A percentile compares a stretch with the other conserved stretches of the same genome.
phyloP scores from a whole-genome alignment of 1,140 invertebrate species.

The Atta colombica region DNA sequence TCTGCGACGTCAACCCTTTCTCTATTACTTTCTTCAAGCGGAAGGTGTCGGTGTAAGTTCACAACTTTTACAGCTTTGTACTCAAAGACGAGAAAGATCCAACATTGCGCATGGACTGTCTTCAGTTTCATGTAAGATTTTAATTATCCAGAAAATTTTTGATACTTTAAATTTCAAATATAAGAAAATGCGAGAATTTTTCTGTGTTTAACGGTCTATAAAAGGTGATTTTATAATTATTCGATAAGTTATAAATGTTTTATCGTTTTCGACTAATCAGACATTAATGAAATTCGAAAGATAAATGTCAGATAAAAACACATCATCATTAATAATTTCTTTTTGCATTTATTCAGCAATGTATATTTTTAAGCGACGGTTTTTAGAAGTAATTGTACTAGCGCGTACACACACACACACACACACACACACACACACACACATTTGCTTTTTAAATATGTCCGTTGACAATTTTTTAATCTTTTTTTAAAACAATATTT shows the following conservation, averaged over 20 bases:
- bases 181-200: background rate
- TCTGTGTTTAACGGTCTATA: background rate
- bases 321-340: conserved; percentile 5
- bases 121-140: background rate
- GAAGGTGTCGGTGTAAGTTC: conserved; percentile 40
- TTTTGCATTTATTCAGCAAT: background rate
- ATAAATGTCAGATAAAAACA: conserved; percentile 9
- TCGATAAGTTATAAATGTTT: background rate
- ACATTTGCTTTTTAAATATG: background rate
- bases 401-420: background rate
- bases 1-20: conserved; percentile 46
- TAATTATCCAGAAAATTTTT: conserved; percentile 15
- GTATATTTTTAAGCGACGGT: background rate
- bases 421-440: too few relatives aligned
- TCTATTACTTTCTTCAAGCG: conserved; percentile 58
- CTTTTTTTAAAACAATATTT: conserved; percentile 1
- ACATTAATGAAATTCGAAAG: background rate
- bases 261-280: background rate
- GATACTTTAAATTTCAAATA: background rate
- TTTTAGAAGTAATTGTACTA: background rate
- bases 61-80: conserved; percentile 29
- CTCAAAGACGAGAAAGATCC: background rate
- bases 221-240: background rate
- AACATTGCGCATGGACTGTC: background rate
- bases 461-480: background rate